phyloP scores from a whole-genome alignment of 2,888 invertebrate species.

The Mesoligia furuncula region DNA sequence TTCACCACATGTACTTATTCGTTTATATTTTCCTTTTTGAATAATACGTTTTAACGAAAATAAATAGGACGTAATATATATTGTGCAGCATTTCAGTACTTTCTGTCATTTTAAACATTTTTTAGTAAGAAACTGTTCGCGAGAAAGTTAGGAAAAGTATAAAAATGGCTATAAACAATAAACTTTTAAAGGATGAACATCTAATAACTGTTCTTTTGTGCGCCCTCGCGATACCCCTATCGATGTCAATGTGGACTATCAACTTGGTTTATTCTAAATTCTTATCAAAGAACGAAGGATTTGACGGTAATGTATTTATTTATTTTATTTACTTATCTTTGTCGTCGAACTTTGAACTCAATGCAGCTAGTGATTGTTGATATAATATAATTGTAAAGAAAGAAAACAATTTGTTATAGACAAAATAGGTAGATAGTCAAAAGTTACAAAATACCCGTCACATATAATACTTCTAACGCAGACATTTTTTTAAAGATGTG shows the following conservation, averaged over 20 bases:
- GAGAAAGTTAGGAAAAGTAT: conserved; percentile 10
- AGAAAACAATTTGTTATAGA: not conserved
- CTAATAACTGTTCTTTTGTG: conserved; percentile 91
- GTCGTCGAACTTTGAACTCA: conserved; percentile 41
- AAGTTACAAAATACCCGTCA: not conserved
- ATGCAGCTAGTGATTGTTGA: conserved; percentile 25
- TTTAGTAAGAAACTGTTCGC: not conserved
- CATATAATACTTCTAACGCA: not conserved
- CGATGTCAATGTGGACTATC: conserved; percentile 94
- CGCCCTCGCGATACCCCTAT: conserved; percentile 93
- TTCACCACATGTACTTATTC: conserved; percentile 23
- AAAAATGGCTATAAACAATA: conserved; percentile 65
- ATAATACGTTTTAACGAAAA: not conserved
- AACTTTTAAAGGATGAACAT: conserved; percentile 77
- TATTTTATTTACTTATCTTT: conserved; percentile 31
- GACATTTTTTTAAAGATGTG: not conserved
- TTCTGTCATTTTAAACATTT: conserved; percentile 32
- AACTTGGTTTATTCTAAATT: conserved; percentile 93
- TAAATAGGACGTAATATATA: conserved; percentile 20
- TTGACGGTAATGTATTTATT: conserved; percentile 85
- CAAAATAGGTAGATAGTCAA: conserved; percentile 1
- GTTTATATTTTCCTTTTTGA: conserved; percentile 7
- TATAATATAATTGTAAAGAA: conserved; percentile 7
- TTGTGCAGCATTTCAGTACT: conserved; percentile 4
- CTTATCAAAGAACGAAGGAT: conserved; percentile 85